Evolutionary conservation across 2,113 vertebrate species (phyloP).

Genomic region (Scomber japonicus): DNA sequence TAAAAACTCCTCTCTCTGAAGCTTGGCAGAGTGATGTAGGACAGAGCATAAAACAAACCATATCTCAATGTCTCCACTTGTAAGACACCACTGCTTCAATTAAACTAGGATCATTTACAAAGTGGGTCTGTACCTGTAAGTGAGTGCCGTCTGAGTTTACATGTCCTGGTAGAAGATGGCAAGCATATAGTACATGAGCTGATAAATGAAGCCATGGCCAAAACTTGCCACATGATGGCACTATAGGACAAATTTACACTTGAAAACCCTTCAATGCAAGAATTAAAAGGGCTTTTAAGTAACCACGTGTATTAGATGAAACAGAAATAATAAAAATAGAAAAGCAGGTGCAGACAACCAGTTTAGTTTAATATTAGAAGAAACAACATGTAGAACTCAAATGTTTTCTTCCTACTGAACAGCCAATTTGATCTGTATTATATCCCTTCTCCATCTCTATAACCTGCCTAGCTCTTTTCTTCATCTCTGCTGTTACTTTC

Average conservation of each 20-base stretch:
- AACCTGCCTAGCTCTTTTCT: background rate
- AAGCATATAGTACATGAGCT: background rate
- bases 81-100: background rate
- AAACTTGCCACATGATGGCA: conserved; percentile 60
- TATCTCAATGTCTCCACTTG: background rate
- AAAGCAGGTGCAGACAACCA: too few species aligned
- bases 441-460: too few species aligned
- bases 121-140: background rate
- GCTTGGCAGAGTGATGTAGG: background rate
- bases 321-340: too few species aligned
- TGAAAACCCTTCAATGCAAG: background rate
- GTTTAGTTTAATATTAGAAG: too few species aligned
- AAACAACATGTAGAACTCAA: background rate
- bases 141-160: background rate
- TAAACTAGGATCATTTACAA: background rate
- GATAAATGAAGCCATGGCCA: background rate
- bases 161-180: background rate
- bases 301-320: background rate
- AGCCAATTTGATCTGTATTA: background rate
- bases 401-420: background rate
- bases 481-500: too few species aligned
- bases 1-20: conserved; percentile 39
- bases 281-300: background rate
- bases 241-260: background rate
- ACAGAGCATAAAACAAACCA: background rate